phyloP scores from a whole-genome alignment of 2,888 invertebrate species.

The Diogma glabrata region DNA sequence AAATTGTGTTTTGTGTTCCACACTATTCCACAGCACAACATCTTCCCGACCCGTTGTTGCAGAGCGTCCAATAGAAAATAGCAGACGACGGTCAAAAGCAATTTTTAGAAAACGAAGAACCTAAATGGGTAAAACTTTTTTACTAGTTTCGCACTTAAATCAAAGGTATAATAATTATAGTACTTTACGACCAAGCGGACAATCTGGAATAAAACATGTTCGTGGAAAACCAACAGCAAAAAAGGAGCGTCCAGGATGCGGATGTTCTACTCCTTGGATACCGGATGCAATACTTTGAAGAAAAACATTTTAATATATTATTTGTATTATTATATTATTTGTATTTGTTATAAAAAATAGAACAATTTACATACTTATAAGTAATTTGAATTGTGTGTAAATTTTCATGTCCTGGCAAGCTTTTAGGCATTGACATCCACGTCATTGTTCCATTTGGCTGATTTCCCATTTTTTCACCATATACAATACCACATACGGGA shows the following conservation, averaged over 20 bases:
- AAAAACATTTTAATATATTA: conserved; percentile 12
- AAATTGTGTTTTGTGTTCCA: conserved; percentile 74
- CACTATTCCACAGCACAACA: conserved; percentile 85
- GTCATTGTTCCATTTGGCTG: conserved; percentile 78
- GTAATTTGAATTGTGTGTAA: conserved; percentile 68
- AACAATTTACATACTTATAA: conserved; percentile 52
- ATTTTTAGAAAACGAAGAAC: conserved; percentile 62
- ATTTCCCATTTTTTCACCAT: conserved; percentile 67
- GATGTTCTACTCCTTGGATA: conserved; percentile 67
- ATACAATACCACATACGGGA: conserved; percentile 73
- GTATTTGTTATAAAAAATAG: too few relatives aligned
- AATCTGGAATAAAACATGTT: conserved; percentile 74
- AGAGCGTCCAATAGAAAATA: conserved; percentile 79
- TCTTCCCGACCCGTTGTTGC: conserved; percentile 84
- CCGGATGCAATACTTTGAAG: conserved; percentile 69
- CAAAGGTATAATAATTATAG: not conserved
- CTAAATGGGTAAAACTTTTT: conserved; percentile 27
- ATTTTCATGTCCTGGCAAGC: conserved; percentile 53
- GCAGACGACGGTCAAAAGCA: conserved; percentile 71
- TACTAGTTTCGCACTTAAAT: too few relatives aligned
- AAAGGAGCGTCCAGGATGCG: conserved; percentile 71
- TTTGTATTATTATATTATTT: conserved; percentile 8
- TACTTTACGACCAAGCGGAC: conserved; percentile 59
- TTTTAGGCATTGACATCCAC: conserved; percentile 58
- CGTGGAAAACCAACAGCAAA: conserved; percentile 81